These are phyloP conservation scores for Hypselothyrea guttata DNA, from an alignment of 2,888 invertebrate genomes.

Conservation along the genomic window DNA sequence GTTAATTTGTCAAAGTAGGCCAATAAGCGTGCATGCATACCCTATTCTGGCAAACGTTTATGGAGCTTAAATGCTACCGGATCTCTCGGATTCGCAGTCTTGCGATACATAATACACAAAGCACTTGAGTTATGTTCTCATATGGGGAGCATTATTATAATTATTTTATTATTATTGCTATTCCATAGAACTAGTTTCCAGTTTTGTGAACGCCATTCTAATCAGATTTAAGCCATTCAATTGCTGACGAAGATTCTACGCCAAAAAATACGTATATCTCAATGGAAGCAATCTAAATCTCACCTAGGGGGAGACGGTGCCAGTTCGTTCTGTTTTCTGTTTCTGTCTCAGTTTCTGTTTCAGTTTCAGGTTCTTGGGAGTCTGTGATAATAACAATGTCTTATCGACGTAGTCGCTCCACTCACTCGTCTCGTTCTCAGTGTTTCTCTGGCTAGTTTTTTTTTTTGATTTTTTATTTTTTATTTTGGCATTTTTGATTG, in stretches of 20 bases:
- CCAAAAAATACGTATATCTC: constrained; percentile 21
- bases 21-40: constrained; percentile 35
- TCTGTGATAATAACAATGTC: constrained; percentile 36
- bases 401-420: constrained; percentile 40
- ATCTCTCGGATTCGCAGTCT: constrained; percentile 25
- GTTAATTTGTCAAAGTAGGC: constrained; percentile 54
- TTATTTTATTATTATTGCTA: constrained; percentile 3
- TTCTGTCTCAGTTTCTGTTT: constrained; percentile 33
- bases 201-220: constrained; percentile 45
- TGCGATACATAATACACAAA: constrained; percentile 26
- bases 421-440: constrained; percentile 37
- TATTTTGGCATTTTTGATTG: constrained; percentile 57
- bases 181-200: constrained; percentile 46
- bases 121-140: constrained; percentile 39
- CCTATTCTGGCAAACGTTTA: constrained; percentile 37
- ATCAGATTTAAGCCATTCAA: constrained; percentile 60
- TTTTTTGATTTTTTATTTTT: constrained; percentile 35
- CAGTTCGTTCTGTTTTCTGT: constrained; percentile 7
- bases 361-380: constrained; percentile 5
- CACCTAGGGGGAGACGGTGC: constrained; percentile 10
- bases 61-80: constrained; percentile 49
- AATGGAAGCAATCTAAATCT: constrained; percentile 14
- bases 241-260: constrained; percentile 50
- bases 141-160: constrained; percentile 36
- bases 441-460: constrained; percentile 50